A percentile compares a stretch with the other conserved stretches of the same genome.
These are phyloP conservation scores for Micrasema minimum DNA, from an alignment of 1,140 invertebrate species.

Conservation along the genomic window DNA sequence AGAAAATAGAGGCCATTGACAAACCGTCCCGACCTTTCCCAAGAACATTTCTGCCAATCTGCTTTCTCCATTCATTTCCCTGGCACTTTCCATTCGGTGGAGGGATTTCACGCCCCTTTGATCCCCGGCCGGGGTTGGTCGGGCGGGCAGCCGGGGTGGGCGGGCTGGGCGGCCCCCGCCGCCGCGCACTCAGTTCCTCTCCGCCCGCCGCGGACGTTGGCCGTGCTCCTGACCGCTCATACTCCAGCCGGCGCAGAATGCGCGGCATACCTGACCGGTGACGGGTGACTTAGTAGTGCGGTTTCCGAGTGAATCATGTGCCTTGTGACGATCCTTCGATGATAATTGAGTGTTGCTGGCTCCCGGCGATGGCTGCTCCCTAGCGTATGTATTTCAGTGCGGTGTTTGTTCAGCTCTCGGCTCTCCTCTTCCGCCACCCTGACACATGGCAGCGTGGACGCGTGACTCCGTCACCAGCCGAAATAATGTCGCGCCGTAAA, in stretches of 20 bases:
- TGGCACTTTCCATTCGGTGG: background rate
- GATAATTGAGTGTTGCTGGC: too few species aligned
- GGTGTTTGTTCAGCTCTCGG: conserved; percentile 56
- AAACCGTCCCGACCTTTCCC: conserved; percentile 36
- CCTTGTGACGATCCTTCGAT: background rate
- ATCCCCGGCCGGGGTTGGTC: background rate
- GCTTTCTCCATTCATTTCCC: background rate
- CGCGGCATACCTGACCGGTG: conserved; percentile 59
- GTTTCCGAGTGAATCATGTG: conserved; percentile 21
- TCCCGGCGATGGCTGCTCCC: background rate
- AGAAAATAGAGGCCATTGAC: background rate
- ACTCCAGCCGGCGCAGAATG: conserved; percentile 48
- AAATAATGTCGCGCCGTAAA: conserved; percentile 61
- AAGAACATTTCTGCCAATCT: conserved; percentile 6
- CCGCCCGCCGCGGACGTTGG: conserved; percentile 49
- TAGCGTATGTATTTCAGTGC: conserved; percentile 57
- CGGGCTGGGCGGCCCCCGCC: conserved; percentile 1
- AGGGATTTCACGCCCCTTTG: conserved; percentile 2
- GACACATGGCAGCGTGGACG: conserved; percentile 61
- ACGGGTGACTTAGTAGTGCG: conserved; percentile 59
- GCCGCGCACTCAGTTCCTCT: conserved; percentile 34
- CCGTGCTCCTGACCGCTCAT: conserved; percentile 11
- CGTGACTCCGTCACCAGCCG: conserved; percentile 60
- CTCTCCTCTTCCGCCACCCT: too few species aligned
- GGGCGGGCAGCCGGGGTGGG: background rate